Evolutionary conservation across 2,797 vertebrate genomes (phyloP).

Genomic region (Fratercula arctica): DNA sequence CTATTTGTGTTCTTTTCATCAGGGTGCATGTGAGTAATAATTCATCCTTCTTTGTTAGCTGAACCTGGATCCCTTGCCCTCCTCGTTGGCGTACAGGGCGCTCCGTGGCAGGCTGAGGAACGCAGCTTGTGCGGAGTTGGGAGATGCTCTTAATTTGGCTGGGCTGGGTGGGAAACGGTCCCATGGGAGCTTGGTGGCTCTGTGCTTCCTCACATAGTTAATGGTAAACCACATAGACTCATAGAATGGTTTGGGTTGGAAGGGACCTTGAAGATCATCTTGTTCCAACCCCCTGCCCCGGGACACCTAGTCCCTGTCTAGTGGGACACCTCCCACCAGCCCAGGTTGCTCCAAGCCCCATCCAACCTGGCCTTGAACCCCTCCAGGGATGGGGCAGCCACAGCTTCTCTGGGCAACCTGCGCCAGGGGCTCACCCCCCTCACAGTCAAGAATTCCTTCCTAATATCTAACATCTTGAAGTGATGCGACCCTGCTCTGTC

Average conservation of each 20-base stretch:
- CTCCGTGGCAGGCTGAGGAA: background rate
- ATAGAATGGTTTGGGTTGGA: background rate
- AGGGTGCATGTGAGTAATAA: background rate
- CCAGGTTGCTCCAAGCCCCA: background rate
- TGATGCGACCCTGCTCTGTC: background rate
- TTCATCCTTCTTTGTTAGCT: background rate
- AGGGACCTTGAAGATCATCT: background rate
- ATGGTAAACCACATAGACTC: background rate
- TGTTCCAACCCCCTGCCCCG: background rate
- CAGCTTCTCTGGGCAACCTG: background rate
- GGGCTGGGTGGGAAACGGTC: background rate
- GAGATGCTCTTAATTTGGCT: background rate
- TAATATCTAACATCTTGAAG: background rate
- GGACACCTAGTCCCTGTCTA: too few relatives aligned
- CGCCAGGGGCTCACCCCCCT: background rate
- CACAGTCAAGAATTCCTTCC: background rate
- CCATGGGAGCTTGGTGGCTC: background rate
- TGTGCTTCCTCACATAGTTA: too few relatives aligned
- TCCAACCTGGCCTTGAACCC: background rate
- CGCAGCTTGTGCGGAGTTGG: fast-evolving
- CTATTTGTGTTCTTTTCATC: background rate
- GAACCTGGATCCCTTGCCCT: background rate
- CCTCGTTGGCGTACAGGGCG: background rate
- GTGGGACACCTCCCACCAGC: background rate
- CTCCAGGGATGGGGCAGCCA: background rate